A percentile compares a stretch with the other conserved stretches of the same genome.
Evolutionary conservation across 2,797 vertebrate genomes (phyloP).

Genomic region (Chrosomus eos): DNA sequence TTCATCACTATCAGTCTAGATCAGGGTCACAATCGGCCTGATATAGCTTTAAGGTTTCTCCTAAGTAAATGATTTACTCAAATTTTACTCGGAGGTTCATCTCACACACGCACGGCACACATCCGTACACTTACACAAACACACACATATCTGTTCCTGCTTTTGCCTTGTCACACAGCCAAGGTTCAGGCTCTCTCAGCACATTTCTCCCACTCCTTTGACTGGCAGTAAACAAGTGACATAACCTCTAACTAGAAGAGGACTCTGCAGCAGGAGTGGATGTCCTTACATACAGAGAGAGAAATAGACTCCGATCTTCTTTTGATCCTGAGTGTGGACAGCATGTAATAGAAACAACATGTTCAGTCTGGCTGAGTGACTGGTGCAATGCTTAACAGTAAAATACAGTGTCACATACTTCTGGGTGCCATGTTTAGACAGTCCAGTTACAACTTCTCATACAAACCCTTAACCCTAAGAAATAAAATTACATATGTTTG

Average conservation of each 20-base stretch:
- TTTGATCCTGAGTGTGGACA: constrained; percentile 30
- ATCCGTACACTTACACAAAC: constrained; percentile 19
- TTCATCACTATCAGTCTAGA: constrained; percentile 21
- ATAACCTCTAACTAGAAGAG: constrained; percentile 42
- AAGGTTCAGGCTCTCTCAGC: constrained; percentile 45
- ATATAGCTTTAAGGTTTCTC: constrained; percentile 3
- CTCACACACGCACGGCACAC: constrained; percentile 29
- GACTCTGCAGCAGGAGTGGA: constrained; percentile 34
- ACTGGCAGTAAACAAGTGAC: constrained; percentile 55
- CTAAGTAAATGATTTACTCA: constrained; percentile 40
- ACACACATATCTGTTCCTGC: constrained; percentile 8
- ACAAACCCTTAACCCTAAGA: not conserved
- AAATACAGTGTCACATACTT: constrained; percentile 9
- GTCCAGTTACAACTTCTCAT: not conserved
- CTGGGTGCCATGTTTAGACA: not conserved
- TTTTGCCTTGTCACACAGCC: constrained; percentile 37
- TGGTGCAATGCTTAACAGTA: not conserved
- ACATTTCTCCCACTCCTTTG: constrained; percentile 44
- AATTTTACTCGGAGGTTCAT: constrained; percentile 11
- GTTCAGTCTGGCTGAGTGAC: constrained; percentile 15
- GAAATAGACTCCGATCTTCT: constrained; percentile 40
- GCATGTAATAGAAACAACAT: constrained; percentile 21
- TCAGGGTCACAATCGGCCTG: constrained; percentile 24
- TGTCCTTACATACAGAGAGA: constrained; percentile 43
- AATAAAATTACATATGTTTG: not conserved